These are phyloP conservation scores for Paralvinella palmiformis DNA, from an alignment of 1,140 invertebrate genomes.

Conservation along the genomic window DNA sequence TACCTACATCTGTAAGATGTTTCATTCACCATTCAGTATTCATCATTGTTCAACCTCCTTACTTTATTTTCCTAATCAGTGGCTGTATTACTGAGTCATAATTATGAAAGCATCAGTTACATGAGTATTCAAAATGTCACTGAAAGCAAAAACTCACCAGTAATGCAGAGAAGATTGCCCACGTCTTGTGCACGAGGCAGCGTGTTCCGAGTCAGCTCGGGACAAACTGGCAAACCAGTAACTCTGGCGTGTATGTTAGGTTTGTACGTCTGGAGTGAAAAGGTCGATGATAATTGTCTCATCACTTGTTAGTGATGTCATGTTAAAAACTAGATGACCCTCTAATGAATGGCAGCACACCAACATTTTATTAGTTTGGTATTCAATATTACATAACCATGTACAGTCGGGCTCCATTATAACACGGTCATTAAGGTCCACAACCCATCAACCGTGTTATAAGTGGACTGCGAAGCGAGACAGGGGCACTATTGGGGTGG, in stretches of 20 bases:
- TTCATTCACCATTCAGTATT: too few relatives aligned
- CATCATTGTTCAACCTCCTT: too few relatives aligned
- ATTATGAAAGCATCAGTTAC: not conserved
- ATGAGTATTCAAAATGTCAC: not conserved
- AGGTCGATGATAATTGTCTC: not conserved
- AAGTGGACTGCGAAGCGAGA: too few relatives aligned
- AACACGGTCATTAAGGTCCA: too few relatives aligned
- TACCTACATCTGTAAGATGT: too few relatives aligned
- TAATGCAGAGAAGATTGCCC: slow-evolving; percentile 57
- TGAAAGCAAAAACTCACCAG: slow-evolving; percentile 27
- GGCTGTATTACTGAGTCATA: too few relatives aligned
- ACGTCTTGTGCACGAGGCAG: slow-evolving; percentile 64
- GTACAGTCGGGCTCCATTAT: too few relatives aligned
- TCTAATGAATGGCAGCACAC: not conserved
- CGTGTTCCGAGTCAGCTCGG: slow-evolving; percentile 47
- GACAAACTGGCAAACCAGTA: slow-evolving; percentile 47
- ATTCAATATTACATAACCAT: not conserved
- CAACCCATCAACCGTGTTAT: too few relatives aligned
- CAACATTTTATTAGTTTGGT: not conserved
- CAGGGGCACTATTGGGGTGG: too few relatives aligned
- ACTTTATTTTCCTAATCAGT: too few relatives aligned
- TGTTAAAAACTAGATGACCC: not conserved
- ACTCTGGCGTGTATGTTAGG: slow-evolving; percentile 61
- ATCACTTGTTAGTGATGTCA: not conserved
- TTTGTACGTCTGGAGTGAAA: slow-evolving; percentile 51